Conservation (phyloP, 2,888 invertebrate genomes). For the Fragum sueziense region DNA sequence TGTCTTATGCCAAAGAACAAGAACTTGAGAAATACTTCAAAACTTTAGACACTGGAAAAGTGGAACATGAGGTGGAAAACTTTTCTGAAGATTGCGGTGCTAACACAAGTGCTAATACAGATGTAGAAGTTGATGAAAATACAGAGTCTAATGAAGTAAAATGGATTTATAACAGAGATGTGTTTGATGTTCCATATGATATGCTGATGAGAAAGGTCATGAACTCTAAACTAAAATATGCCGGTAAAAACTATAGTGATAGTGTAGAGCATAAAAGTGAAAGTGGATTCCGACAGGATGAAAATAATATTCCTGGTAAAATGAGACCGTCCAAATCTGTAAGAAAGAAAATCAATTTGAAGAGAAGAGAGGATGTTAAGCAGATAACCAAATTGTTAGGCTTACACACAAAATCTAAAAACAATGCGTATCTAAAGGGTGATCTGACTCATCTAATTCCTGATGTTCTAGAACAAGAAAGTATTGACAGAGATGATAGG, state of each 20-base stretch:
- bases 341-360: not conserved
- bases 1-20: not conserved
- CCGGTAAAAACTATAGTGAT: not conserved
- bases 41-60: slow-evolving; percentile 1
- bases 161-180: not conserved
- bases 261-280: not conserved
- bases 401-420: not conserved
- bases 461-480: not conserved
- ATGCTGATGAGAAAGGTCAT: slow-evolving; percentile 3
- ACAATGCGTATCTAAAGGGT: not conserved
- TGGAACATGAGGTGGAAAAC: not conserved
- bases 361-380: slow-evolving; percentile 8
- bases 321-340: not conserved
- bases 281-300: not conserved
- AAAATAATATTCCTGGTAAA: not conserved
- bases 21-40: slow-evolving; percentile 1
- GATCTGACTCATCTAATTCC: not conserved
- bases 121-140: not conserved
- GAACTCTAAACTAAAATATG: slow-evolving; percentile 3
- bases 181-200: slow-evolving; percentile 6
- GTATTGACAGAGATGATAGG: not conserved
- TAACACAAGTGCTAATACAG: not conserved
- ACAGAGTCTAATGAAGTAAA: not conserved
- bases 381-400: slow-evolving; percentile 2
- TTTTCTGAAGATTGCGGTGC: not conserved